Conservation (phyloP, 2,797 vertebrate genomes). For the Takifugu ocellatus region DNA sequence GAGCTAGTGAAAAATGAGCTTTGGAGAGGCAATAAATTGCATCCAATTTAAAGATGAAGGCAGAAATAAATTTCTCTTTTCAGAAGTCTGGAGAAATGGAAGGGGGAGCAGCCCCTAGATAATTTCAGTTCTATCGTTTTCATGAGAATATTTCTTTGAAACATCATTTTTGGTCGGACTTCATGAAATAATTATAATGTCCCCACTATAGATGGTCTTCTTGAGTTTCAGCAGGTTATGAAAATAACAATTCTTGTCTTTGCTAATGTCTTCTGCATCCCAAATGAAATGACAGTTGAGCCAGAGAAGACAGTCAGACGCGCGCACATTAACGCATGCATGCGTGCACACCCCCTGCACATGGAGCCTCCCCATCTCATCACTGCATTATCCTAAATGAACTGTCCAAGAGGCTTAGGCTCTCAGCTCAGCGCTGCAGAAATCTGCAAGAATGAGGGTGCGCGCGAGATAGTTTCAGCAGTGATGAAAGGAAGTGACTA, state of each 20-base stretch:
- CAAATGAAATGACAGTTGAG: constrained; percentile 58
- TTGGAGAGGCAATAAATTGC: constrained; percentile 85
- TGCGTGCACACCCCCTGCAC: constrained; percentile 13
- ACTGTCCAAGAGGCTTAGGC: constrained; percentile 67
- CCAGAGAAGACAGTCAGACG: constrained; percentile 59
- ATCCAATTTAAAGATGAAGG: constrained; percentile 88
- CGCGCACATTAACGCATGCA: constrained; percentile 17
- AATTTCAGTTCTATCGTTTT: constrained; percentile 72
- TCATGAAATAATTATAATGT: constrained; percentile 72
- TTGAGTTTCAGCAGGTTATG: constrained; percentile 70
- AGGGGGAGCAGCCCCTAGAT: constrained; percentile 63
- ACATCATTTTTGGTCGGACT: constrained; percentile 73
- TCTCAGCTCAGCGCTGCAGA: constrained; percentile 53
- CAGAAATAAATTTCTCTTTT: constrained; percentile 85
- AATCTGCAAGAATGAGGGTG: constrained; percentile 50
- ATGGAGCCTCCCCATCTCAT: constrained; percentile 42
- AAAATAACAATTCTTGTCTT: constrained; percentile 78
- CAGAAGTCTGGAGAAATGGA: constrained; percentile 76
- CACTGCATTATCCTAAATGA: constrained; percentile 71
- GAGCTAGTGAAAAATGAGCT: constrained; percentile 84
- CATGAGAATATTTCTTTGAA: constrained; percentile 73
- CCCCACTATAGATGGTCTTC: constrained; percentile 66
- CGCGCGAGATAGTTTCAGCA: constrained; percentile 52
- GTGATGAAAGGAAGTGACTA: constrained; percentile 69
- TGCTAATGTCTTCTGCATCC: constrained; percentile 64